Evolutionary conservation across 2,888 invertebrate genomes (phyloP).

Genomic region (Diarsia mendica): DNA sequence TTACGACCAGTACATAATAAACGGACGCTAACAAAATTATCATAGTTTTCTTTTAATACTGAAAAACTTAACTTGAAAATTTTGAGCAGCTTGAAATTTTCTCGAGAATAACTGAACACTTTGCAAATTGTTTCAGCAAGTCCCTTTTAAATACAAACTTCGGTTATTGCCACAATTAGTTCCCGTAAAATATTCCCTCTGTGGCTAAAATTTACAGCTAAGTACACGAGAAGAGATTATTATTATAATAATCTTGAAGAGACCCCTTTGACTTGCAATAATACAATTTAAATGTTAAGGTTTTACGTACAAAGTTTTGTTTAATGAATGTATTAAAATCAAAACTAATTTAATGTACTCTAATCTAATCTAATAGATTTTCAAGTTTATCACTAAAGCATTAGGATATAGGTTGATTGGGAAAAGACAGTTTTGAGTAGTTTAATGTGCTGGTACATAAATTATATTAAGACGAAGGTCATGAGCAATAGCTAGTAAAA

Average conservation of each 20-base stretch:
- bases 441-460: too few relatives aligned
- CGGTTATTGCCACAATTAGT: constrained; percentile 82
- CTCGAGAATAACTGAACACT: constrained; percentile 78
- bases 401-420: too few relatives aligned
- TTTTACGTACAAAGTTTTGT: constrained; percentile 22
- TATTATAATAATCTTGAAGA: constrained; percentile 72
- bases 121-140: constrained; percentile 78
- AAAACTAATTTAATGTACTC: too few relatives aligned
- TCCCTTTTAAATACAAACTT: constrained; percentile 79
- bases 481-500: too few relatives aligned
- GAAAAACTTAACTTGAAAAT: constrained; percentile 41
- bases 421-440: too few relatives aligned
- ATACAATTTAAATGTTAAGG: constrained; percentile 39
- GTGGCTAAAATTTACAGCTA: constrained; percentile 67
- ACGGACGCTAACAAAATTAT: constrained; percentile 11
- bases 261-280: constrained; percentile 61
- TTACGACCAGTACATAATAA: background rate
- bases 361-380: too few relatives aligned
- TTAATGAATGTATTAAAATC: background rate
- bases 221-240: constrained; percentile 69
- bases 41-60: constrained; percentile 23
- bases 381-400: too few relatives aligned
- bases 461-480: too few relatives aligned
- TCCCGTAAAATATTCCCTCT: constrained; percentile 85
- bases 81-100: constrained; percentile 59